Conservation (phyloP, 2,888 invertebrate species). For the Mesorhabditis spiculigera region DNA sequence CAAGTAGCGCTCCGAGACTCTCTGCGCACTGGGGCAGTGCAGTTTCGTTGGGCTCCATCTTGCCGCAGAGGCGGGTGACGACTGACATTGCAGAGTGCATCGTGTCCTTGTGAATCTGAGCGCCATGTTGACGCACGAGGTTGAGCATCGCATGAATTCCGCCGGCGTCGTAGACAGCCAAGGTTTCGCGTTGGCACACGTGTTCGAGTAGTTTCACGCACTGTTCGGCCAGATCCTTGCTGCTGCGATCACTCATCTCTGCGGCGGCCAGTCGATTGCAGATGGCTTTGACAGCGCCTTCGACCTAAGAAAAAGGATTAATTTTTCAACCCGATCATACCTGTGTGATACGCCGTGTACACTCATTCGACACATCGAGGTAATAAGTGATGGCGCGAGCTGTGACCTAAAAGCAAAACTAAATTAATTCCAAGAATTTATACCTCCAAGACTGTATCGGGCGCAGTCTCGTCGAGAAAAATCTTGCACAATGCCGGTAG, state of each 20-base stretch:
- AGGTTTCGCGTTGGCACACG: conserved; percentile 93
- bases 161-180: conserved; percentile 94
- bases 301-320: conserved; percentile 66
- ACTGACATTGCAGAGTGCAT: conserved; percentile 97
- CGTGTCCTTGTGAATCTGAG: conserved; percentile 82
- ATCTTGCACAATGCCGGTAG: conserved; percentile 95
- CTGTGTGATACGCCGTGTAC: conserved; percentile 91
- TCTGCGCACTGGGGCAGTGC: conserved; percentile 74
- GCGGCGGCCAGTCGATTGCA: conserved; percentile 90
- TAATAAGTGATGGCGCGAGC: conserved; percentile 98
- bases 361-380: conserved; percentile 96
- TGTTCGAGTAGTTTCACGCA: conserved; percentile 74
- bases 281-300: conserved; percentile 95
- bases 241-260: conserved; percentile 87
- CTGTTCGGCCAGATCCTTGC: conserved; percentile 77
- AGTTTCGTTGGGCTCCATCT: conserved; percentile 92
- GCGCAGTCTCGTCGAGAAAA: conserved; percentile 94
- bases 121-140: conserved; percentile 88
- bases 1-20: conserved; percentile 45
- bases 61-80: conserved; percentile 91
- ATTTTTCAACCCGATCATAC: conserved; percentile 8
- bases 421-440: not conserved
- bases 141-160: conserved; percentile 84
- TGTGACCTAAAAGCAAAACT: conserved; percentile 65
- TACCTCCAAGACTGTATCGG: conserved; percentile 94